These are phyloP conservation scores for Hartigia nigra DNA, from an alignment of 2,888 invertebrate genomes.

Conservation along the genomic window DNA sequence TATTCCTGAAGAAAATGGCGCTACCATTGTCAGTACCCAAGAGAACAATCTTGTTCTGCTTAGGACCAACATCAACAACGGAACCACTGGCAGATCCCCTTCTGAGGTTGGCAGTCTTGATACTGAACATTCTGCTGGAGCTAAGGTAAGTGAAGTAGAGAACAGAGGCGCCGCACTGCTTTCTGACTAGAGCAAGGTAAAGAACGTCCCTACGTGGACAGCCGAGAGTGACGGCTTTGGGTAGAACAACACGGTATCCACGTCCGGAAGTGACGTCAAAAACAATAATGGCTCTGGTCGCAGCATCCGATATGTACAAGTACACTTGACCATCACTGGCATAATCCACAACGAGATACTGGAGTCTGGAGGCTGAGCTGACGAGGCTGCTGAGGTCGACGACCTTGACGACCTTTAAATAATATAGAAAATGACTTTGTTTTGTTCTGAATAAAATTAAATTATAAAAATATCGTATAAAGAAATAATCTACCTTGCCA, in stretches of 20 bases:
- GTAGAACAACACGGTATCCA: conserved; percentile 71
- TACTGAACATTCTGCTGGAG: conserved; percentile 70
- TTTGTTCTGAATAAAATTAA: neutral
- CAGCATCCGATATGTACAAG: conserved; percentile 75
- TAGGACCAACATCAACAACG: conserved; percentile 71
- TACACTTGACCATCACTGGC: conserved; percentile 72
- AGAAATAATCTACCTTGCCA: conserved; percentile 64
- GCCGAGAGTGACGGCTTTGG: conserved; percentile 66
- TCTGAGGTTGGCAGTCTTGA: conserved; percentile 69
- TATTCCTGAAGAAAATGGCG: conserved; percentile 71
- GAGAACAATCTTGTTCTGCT: conserved; percentile 69
- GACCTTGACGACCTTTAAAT: conserved; percentile 68
- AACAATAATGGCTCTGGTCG: conserved; percentile 70
- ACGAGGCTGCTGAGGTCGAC: conserved; percentile 73
- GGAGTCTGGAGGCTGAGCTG: conserved; percentile 72
- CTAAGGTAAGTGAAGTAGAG: conserved; percentile 73
- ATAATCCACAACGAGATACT: conserved; percentile 78
- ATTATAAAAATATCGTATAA: neutral
- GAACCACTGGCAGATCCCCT: conserved; percentile 69
- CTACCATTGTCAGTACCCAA: conserved; percentile 73
- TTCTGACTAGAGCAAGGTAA: conserved; percentile 69
- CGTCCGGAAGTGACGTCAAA: conserved; percentile 67
- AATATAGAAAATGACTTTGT: neutral
- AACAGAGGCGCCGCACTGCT: conserved; percentile 66
- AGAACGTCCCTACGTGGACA: conserved; percentile 69